Evolutionary conservation across 2,888 invertebrate genomes (phyloP).

Genomic region (Oxycera nigricornis): DNA sequence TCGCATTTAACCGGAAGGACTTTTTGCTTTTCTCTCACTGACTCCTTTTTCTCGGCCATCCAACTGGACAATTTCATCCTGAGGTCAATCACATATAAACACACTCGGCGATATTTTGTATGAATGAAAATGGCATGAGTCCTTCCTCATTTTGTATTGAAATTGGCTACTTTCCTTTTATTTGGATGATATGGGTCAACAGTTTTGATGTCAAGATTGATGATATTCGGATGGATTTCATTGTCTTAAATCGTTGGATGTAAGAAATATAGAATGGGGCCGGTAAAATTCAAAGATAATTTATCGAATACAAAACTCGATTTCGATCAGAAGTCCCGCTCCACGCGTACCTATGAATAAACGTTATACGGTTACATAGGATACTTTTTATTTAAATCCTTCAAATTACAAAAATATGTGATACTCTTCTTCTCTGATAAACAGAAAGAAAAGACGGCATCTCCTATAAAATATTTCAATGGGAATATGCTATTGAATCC

Average conservation of each 20-base stretch:
- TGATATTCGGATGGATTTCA: neutral
- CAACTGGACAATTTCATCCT: neutral
- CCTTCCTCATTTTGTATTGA: conserved; percentile 17
- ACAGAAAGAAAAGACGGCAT: no score
- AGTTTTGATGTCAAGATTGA: conserved; percentile 14
- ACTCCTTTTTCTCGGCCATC: neutral
- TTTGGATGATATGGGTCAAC: conserved; percentile 22
- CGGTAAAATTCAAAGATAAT: no score
- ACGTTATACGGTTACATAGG: no score
- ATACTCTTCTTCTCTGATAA: no score
- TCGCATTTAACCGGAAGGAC: conserved; percentile 36
- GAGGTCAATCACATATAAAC: neutral
- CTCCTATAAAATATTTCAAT: no score
- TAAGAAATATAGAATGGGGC: no score
- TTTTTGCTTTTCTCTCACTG: neutral
- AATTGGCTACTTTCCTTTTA: conserved; percentile 14
- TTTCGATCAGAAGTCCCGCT: no score
- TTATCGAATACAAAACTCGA: no score
- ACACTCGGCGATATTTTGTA: neutral
- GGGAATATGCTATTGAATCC: no score
- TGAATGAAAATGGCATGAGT: neutral
- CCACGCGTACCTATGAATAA: no score
- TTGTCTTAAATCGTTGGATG: neutral
- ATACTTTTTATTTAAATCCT: no score
- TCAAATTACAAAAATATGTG: no score